phyloP scores from a whole-genome alignment of 2,113 vertebrate species.

The Budorcas taxicolor region DNA sequence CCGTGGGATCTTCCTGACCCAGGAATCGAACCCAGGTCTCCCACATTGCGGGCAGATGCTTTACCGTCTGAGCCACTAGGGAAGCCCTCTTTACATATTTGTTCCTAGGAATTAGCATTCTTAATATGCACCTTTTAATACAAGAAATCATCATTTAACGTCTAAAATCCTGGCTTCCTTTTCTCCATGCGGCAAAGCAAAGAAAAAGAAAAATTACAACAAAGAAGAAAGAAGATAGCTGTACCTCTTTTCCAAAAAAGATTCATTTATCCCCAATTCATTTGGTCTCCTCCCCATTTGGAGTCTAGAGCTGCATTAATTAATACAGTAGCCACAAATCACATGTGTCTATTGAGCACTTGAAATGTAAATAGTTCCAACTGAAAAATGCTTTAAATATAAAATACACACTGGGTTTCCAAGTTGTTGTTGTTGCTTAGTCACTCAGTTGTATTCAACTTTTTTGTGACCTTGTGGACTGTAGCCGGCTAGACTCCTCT shows the following conservation, averaged over 20 bases:
- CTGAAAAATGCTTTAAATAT: not conserved
- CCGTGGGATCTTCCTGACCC: too few species aligned
- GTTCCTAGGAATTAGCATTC: not conserved
- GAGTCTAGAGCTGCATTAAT: not conserved
- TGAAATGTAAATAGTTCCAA: not conserved
- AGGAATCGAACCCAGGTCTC: too few species aligned
- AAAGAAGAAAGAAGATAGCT: not conserved
- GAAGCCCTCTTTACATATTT: not conserved
- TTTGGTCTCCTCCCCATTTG: not conserved
- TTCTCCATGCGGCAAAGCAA: not conserved
- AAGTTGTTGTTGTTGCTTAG: not conserved
- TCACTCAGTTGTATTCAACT: not conserved
- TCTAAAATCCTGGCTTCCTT: not conserved
- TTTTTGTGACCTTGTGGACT: not conserved
- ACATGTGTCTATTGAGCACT: not conserved
- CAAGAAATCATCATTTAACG: not conserved
- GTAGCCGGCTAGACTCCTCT: not conserved
- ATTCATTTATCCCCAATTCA: not conserved
- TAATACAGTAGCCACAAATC: not conserved
- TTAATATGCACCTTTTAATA: not conserved
- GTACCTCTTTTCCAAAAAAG: not conserved
- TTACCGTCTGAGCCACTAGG: too few species aligned
- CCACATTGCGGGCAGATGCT: fast-evolving
- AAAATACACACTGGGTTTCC: not conserved
- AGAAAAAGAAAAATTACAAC: not conserved